Base-by-base conservation (phyloP, 2,113 vertebrate species). In the Myocastor coypus region DNA sequence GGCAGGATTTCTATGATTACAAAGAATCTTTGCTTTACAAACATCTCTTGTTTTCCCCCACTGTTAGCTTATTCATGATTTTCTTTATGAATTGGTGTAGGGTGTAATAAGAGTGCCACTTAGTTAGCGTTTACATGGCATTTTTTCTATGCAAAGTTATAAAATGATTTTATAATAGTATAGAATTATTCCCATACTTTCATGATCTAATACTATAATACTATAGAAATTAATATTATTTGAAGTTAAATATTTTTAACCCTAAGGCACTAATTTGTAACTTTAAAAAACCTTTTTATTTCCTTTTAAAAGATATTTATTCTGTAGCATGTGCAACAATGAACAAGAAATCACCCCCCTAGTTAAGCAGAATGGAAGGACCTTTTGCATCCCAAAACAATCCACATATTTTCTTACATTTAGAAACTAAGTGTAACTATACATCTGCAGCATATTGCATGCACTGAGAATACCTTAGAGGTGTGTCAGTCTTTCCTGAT, bases 141-240 rank as follows among this genome's bases (percentile, higher is more conserved):
- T 42, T 96, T 95, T 82, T 89, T 95, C 82, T 85, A 46, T 77
- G 75, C 71, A 90, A 68, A 94, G 73, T 73, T 92, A 87, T 37
- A 95, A 50, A 97, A 94, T 94, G 42, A 90, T 92, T 95, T 96
- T 95, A 84, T 94, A 97, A 97, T 97, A 83, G 83, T 71, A 97
- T 90, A 88, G 59, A 96, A 96, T 93, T 96, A 94, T 73, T 87
- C 92, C 71, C 9, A 28, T 88, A 73, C 92, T 94, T 94, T 94
- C 97, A 46, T 66, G 30, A 12, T 85, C 57, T 82, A 34, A 42
- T 86, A 46, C 28, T 66, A 91, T 87, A 92, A 92, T 94, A 80
- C n/a, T 82, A 82, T 61, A 87, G 30, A 20, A 28, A 94, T 94
- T 96, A 91, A 96, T 96, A 81, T 93, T 57, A 92, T 89, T 95